Conservation (phyloP, 2,888 invertebrate genomes). For the Acrobasis suavella region DNA sequence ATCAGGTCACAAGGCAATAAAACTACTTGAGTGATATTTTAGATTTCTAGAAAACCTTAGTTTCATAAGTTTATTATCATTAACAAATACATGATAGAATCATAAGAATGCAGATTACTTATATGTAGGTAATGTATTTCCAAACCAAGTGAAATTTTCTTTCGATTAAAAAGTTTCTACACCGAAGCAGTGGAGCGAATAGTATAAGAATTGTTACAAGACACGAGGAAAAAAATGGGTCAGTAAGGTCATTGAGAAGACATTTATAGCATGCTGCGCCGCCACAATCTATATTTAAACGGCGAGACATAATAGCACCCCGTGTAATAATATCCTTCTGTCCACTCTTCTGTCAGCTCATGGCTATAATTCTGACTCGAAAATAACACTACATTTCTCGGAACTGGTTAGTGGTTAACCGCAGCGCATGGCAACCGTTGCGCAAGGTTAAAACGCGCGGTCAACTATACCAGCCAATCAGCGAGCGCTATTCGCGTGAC, state of each 20-base stretch:
- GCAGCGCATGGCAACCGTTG: slow-evolving; percentile 75
- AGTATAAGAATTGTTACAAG: slow-evolving; percentile 3
- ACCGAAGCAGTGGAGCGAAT: background rate
- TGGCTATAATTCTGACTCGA: slow-evolving; percentile 44
- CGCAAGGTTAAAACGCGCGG: slow-evolving; percentile 74
- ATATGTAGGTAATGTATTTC: background rate
- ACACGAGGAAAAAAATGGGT: slow-evolving; percentile 6
- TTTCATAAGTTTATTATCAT: background rate
- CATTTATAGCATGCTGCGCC: slow-evolving; percentile 5
- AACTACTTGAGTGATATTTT: background rate
- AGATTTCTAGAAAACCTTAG: background rate
- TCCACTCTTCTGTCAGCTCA: slow-evolving; percentile 21
- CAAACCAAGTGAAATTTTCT: background rate
- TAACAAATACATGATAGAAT: no score
- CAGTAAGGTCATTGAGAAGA: slow-evolving; percentile 6
- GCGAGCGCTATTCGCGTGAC: slow-evolving; percentile 58
- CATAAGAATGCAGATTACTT: no score
- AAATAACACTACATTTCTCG: slow-evolving; percentile 61
- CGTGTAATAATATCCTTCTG: slow-evolving; percentile 21
- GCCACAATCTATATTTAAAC: slow-evolving; percentile 8
- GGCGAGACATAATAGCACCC: slow-evolving; percentile 14
- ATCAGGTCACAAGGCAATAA: no score
- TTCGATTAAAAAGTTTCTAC: slow-evolving; percentile 3
- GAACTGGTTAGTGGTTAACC: slow-evolving; percentile 58
- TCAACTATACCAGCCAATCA: slow-evolving; percentile 62